These are phyloP conservation scores for Parasteatoda lunata DNA, from an alignment of 2,888 invertebrate species.

Conservation along the genomic window DNA sequence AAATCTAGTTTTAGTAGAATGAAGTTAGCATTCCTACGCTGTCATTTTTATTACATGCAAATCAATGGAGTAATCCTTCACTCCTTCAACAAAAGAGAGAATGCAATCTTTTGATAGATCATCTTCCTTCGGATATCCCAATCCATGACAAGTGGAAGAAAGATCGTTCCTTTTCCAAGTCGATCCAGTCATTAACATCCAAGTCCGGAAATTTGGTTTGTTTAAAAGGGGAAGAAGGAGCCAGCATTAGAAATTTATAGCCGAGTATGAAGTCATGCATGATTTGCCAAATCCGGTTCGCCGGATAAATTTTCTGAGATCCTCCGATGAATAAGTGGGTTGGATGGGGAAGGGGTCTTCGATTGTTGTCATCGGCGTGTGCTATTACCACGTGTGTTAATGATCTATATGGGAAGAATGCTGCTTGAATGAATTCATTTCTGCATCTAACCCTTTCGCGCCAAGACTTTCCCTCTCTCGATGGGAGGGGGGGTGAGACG, in stretches of 20 bases:
- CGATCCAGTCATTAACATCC: conserved; percentile 66
- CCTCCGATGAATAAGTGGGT: conserved; percentile 1
- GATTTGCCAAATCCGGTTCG: conserved; percentile 67
- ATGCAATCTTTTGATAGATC: conserved; percentile 41
- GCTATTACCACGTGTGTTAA: conserved; percentile 64
- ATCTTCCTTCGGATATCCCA: conserved; percentile 42
- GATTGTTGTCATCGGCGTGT: conserved; percentile 64
- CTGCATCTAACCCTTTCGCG: conserved; percentile 34
- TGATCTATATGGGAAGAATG: conserved; percentile 55
- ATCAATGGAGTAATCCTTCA: conserved; percentile 29
- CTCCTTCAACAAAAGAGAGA: conserved; percentile 53
- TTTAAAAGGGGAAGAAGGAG: conserved; percentile 48
- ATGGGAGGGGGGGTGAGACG: conserved; percentile 11
- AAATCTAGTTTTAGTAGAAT: no score
- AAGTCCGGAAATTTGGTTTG: conserved; percentile 67
- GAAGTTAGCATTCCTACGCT: neutral
- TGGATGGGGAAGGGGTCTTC: conserved; percentile 27
- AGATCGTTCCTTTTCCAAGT: conserved; percentile 57
- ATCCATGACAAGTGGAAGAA: conserved; percentile 64
- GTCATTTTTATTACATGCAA: conserved; percentile 8
- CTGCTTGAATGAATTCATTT: conserved; percentile 44
- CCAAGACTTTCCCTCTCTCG: neutral
- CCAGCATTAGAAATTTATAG: conserved; percentile 60
- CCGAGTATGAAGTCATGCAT: conserved; percentile 64
- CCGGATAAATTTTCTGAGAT: conserved; percentile 49